Conservation (phyloP, 2,113 vertebrate species). For the Anoplopoma fimbria region DNA sequence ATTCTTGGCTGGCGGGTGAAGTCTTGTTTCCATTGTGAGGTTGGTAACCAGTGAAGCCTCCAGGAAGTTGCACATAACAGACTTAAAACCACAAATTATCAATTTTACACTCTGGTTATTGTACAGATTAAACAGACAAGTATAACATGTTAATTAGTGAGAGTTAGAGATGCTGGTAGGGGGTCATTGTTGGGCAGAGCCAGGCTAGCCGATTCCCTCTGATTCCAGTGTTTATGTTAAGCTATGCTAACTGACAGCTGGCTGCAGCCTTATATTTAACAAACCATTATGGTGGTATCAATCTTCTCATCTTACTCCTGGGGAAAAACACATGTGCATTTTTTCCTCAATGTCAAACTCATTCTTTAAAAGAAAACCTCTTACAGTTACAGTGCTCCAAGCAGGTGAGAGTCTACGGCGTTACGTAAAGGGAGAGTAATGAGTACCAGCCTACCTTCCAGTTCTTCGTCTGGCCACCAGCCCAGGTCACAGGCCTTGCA, state of each 20-base stretch:
- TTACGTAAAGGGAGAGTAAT: neutral
- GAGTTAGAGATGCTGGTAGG: too few relatives aligned
- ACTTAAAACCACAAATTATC: neutral
- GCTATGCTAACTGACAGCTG: neutral
- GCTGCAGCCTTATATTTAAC: neutral
- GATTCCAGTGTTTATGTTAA: neutral
- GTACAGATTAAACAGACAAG: neutral
- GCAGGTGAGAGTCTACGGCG: neutral
- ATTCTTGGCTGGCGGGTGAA: neutral
- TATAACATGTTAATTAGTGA: neutral
- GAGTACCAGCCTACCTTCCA: conserved; percentile 88
- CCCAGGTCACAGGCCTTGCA: conserved; percentile 97
- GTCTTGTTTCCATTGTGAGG: neutral
- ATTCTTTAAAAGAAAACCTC: neutral
- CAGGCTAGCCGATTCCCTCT: neutral
- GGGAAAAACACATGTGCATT: neutral
- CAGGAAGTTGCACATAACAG: neutral
- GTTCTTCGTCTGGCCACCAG: conserved; percentile 93
- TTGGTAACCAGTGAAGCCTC: too few relatives aligned
- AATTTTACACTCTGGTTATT: neutral
- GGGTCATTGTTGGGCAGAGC: too few relatives aligned
- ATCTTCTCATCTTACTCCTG: neutral
- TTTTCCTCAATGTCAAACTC: neutral
- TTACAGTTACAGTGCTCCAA: too few relatives aligned
- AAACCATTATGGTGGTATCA: neutral